These are phyloP conservation scores for Coreoperca whiteheadi DNA, from an alignment of 2,113 vertebrate genomes.

Conservation along the genomic window DNA sequence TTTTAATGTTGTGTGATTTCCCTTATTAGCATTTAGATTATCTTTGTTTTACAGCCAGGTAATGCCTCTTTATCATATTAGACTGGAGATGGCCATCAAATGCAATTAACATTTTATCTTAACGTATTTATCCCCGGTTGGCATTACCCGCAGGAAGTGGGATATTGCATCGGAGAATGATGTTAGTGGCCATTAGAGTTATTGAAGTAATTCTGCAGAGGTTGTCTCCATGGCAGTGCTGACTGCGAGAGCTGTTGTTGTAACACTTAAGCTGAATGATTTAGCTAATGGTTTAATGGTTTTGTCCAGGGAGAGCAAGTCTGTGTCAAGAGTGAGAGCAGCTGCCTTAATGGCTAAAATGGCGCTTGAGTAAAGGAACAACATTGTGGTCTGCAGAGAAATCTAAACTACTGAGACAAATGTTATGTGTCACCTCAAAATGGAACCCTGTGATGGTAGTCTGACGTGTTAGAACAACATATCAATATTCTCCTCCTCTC, in stretches of 20 bases:
- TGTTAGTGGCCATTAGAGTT: slow-evolving; percentile 85
- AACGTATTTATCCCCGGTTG: slow-evolving; percentile 84
- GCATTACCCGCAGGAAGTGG: slow-evolving; percentile 83
- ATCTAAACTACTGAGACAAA: slow-evolving; percentile 47
- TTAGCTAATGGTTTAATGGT: slow-evolving; percentile 77
- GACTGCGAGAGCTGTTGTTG: slow-evolving; percentile 61
- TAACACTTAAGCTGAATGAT: slow-evolving; percentile 75
- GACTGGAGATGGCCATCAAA: slow-evolving; percentile 85
- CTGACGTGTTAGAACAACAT: slow-evolving; percentile 22
- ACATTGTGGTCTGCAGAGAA: slow-evolving; percentile 47
- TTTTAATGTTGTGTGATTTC: slow-evolving; percentile 83
- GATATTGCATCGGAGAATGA: slow-evolving; percentile 84
- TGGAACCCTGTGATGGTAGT: slow-evolving; percentile 14
- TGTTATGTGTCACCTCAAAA: slow-evolving; percentile 41
- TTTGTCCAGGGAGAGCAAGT: slow-evolving; percentile 67
- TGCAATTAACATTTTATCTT: slow-evolving; percentile 87
- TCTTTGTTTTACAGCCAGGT: slow-evolving; percentile 84
- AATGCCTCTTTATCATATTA: slow-evolving; percentile 85
- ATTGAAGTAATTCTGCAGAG: slow-evolving; percentile 84
- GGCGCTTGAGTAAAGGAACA: slow-evolving; percentile 47
- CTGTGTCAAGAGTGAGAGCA: slow-evolving; percentile 57
- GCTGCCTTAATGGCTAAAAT: slow-evolving; percentile 66
- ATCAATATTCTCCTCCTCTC: slow-evolving; percentile 20
- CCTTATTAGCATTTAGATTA: slow-evolving; percentile 87
- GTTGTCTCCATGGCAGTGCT: slow-evolving; percentile 76